Base-by-base conservation (phyloP, 2,888 invertebrate genomes). In the Epinotia brunnichana region DNA sequence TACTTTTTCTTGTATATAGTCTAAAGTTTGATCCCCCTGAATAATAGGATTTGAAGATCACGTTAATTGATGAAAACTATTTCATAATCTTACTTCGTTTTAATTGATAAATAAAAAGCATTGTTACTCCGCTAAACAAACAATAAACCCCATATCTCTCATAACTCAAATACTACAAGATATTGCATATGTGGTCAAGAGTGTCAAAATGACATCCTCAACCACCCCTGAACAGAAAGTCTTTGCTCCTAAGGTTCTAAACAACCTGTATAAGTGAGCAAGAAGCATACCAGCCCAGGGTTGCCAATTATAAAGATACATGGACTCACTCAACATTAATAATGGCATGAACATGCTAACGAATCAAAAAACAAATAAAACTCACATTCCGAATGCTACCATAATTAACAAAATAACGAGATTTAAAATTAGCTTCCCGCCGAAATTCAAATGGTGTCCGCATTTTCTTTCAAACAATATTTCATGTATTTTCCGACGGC, bases 371-470 rank as follows among this genome's bases (percentile, higher is more conserved):
- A 51, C 41, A 54, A 9, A 64, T 41, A 10, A 2, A 54, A 56
- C 5, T 66, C 66, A 54, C 54, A 41, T 41, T 39, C 56, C 21
- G 39, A 56, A 54, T 3, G 19, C 54, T 17, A 54, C n/a, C 2
- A 11, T 62, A 62, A 62, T 62, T 48, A 62, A 62, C 66, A 56
- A 66, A 56, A 66, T 39, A 41, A 21, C 54, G 41, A 53, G n/a
- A 21, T 56, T 41, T 5, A n/a, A 48, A 66, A 66, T 56, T 56
- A 56, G 19, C 21, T 21, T 39, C 19, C 48, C 54, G 39, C 10
- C 39, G 64, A 35, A 69, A 21, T 11, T n/a, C 15, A 41, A 41
- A 61, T 24, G 15, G 21, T 21, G n/a, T 9, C 15, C 39, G 35
- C 29, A 59, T 57, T 44, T 57, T 29, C 67, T 19, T 64, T 41